Evolutionary conservation across 2,113 vertebrate genomes (phyloP), one percentile per base, ranked within the genome.

Genomic region (Clarias batrachus): DNA sequence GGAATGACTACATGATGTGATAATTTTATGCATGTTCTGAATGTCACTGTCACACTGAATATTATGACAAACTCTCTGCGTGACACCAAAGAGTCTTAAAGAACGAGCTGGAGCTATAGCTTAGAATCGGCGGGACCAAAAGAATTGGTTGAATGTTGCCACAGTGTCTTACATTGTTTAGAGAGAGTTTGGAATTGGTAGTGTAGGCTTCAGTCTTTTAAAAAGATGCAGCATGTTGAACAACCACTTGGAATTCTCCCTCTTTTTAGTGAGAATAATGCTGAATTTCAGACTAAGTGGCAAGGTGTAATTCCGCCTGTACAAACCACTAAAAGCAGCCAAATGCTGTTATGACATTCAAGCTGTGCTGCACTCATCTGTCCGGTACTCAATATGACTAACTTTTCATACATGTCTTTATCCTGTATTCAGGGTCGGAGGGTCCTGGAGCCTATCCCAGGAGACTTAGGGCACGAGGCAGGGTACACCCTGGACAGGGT

Each of bases 11-110:
- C 63, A 52, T 79, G 30, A 78, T 56, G 73, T 78, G 60, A 59
- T 81, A 83, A 83, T 83, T 80, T 52, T 79, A 86, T 88, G 27
- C 66, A 84, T 76, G 56, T 65, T 86, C 74, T 80, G 65, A 83
- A 83, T 80, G 73, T 73, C 68, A n/a, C 17, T 84, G 85, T 86
- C 80, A 66, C 33, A 83, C 65, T 86, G 81, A 66, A 52, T 23
- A 79, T 16, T 78, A 70, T 37, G 63, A 76, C 37, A 71, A 52
- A 88, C 59, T 79, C 21, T 17, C 68, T 85, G 84, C 71, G 12
- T 74, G 70, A 62, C 16, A 68, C 57, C 70, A 68, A 1, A n/a
- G 27, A 60, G n/a, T 33, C 41, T 14, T 78, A 41, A 79, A 79
- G n/a, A 77, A 65, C 23, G 21, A 57, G 30, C 37, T 19, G 57